Evolutionary conservation across 1,140 invertebrate species (phyloP).

Genomic region (Drosophila murphyi): DNA sequence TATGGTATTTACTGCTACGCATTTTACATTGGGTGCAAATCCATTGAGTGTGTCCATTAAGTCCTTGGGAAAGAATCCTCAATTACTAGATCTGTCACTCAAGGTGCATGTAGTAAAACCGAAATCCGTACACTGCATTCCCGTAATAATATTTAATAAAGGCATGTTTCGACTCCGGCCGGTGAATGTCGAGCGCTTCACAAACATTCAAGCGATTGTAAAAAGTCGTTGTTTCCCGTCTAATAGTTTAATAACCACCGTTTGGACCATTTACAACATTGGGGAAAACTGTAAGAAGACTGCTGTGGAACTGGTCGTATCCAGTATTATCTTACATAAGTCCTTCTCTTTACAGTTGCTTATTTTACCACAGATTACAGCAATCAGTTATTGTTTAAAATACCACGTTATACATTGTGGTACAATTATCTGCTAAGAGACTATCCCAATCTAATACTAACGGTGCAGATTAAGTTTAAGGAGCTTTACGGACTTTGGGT

Average conservation of each 20-base stretch:
- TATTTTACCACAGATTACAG: not conserved
- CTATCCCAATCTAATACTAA: slow-evolving; percentile 12
- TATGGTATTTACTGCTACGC: slow-evolving; percentile 14
- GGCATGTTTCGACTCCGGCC: slow-evolving; percentile 10
- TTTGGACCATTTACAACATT: slow-evolving; percentile 13
- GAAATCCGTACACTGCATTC: not conserved
- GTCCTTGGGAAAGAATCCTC: not conserved
- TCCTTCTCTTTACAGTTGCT: not conserved
- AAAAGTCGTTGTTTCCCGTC: slow-evolving; percentile 4
- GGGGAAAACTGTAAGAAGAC: not conserved
- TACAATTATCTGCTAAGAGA: not conserved
- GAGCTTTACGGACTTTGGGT: slow-evolving; percentile 1
- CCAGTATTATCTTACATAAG: not conserved
- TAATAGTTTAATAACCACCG: not conserved
- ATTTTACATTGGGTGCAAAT: slow-evolving; percentile 14
- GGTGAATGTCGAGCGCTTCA: slow-evolving; percentile 14
- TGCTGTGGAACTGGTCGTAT: too few relatives aligned
- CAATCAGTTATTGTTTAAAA: slow-evolving; percentile 23
- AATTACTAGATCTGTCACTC: not conserved
- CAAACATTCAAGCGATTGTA: slow-evolving; percentile 29
- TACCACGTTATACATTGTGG: slow-evolving; percentile 21
- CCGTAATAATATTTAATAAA: slow-evolving; percentile 8
- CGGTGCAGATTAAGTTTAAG: slow-evolving; percentile 7
- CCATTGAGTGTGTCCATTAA: slow-evolving; percentile 5
- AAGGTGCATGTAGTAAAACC: slow-evolving; percentile 14